These are phyloP conservation scores for Labeo rohita DNA, from an alignment of 2,113 vertebrate genomes.

Conservation along the genomic window DNA sequence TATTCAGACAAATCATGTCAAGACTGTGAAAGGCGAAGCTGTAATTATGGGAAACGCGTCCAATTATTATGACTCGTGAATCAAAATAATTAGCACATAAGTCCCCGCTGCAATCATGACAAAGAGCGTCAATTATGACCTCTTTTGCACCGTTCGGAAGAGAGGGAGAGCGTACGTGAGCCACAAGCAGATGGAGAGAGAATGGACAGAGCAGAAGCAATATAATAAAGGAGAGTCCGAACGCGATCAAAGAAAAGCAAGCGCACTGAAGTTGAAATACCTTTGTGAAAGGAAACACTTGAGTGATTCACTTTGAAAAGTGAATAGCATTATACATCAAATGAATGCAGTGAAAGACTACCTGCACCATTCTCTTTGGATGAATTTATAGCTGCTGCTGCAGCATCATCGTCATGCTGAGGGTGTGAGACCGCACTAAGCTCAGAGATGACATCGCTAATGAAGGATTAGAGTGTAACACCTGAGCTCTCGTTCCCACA, in stretches of 20 bases:
- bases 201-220: neutral
- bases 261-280: conserved; percentile 3
- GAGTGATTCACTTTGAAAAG: conserved; percentile 26
- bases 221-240: conserved; percentile 4
- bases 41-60: conserved; percentile 44
- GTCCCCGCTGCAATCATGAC: conserved; percentile 7
- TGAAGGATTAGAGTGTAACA: conserved; percentile 46
- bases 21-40: conserved; percentile 13
- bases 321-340: conserved; percentile 1
- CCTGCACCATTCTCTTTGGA: conserved; percentile 29
- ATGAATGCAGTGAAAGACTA: conserved; percentile 12
- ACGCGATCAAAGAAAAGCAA: conserved; percentile 25
- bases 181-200: neutral
- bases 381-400: conserved; percentile 16
- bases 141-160: neutral
- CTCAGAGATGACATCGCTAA: conserved; percentile 43
- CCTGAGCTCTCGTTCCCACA: conserved; percentile 41
- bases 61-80: conserved; percentile 36
- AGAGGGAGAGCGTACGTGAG: neutral
- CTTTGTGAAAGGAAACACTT: conserved; percentile 21
- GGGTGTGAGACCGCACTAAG: conserved; percentile 19
- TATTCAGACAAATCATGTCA: conserved; percentile 27
- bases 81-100: conserved; percentile 34
- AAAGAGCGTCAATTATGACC: conserved; percentile 39
- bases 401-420: conserved; percentile 32